These are phyloP conservation scores for Phalloptychus januarius DNA, from an alignment of 2,797 vertebrate species.

Conservation along the genomic window DNA sequence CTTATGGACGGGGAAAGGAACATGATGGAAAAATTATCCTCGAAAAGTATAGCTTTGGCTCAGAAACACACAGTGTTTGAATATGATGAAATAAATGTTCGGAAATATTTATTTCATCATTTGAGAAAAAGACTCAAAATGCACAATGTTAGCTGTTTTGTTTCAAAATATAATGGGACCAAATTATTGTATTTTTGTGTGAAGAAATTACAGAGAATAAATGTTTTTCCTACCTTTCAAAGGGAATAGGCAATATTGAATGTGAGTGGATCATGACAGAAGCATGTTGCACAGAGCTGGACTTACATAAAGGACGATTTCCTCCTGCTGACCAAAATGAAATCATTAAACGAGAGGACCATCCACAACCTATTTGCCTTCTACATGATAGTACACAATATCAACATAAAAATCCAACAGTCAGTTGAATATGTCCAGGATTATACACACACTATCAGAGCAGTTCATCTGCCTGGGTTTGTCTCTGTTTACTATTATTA, in stretches of 20 bases:
- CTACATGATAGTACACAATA: constrained; percentile 58
- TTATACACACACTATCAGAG: constrained; percentile 30
- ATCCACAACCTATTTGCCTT: constrained; percentile 48
- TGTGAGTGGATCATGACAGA: constrained; percentile 13
- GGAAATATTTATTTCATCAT: background rate
- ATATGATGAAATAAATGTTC: constrained; percentile 22
- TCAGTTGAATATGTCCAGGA: constrained; percentile 57
- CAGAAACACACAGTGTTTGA: constrained; percentile 18
- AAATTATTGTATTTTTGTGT: background rate
- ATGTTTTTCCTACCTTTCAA: constrained; percentile 16
- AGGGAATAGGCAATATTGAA: constrained; percentile 35
- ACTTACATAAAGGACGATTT: constrained; percentile 52
- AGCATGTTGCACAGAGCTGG: constrained; percentile 32
- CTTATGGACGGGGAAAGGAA: constrained; percentile 68
- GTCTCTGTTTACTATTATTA: constrained; percentile 30
- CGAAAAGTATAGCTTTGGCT: constrained; percentile 50
- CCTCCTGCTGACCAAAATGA: constrained; percentile 60
- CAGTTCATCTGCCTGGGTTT: constrained; percentile 8
- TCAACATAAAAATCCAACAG: constrained; percentile 64
- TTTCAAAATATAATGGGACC: constrained; percentile 8
- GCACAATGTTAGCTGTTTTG: constrained; percentile 1
- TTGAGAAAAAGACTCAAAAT: constrained; percentile 30
- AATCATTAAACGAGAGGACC: constrained; percentile 56
- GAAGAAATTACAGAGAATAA: constrained; percentile 13
- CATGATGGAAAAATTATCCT: constrained; percentile 60